Conservation (phyloP, 2,113 vertebrate species). For the Phaethon lepturus region DNA sequence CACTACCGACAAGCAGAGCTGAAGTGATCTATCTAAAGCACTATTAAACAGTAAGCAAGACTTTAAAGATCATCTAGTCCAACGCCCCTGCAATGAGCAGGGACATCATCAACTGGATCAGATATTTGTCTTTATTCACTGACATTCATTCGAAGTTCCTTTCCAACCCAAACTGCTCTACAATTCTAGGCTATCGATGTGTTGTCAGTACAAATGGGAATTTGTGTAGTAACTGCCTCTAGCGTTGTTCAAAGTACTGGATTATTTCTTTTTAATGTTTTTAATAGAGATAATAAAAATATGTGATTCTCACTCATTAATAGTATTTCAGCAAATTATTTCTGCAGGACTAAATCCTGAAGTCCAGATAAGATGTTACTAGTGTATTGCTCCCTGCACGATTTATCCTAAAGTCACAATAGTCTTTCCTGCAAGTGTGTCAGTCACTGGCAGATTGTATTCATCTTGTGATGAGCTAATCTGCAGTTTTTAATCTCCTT, state of each 20-base stretch:
- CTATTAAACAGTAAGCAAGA: no score
- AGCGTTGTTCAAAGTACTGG: not conserved
- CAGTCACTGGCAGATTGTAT: not conserved
- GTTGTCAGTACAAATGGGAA: not conserved
- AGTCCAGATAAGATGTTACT: not conserved
- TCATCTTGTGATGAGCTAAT: not conserved
- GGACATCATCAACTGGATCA: no score
- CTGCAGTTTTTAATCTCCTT: not conserved
- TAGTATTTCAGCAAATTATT: not conserved
- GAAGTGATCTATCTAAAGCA: no score
- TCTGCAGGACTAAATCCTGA: not conserved
- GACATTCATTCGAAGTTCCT: not conserved
- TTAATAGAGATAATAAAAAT: not conserved
- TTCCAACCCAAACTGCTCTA: not conserved
- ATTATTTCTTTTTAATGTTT: not conserved
- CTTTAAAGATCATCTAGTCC: no score
- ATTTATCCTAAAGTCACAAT: not conserved
- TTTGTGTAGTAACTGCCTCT: not conserved
- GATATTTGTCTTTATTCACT: no score
- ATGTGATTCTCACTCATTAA: not conserved
- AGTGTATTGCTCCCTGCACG: not conserved
- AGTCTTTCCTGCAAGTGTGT: not conserved
- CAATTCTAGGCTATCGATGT: not conserved
- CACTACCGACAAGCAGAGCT: no score
- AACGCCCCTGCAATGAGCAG: no score